These are phyloP conservation scores for Odontophorus gujanensis DNA, from an alignment of 2,113 vertebrate species.

Conservation along the genomic window DNA sequence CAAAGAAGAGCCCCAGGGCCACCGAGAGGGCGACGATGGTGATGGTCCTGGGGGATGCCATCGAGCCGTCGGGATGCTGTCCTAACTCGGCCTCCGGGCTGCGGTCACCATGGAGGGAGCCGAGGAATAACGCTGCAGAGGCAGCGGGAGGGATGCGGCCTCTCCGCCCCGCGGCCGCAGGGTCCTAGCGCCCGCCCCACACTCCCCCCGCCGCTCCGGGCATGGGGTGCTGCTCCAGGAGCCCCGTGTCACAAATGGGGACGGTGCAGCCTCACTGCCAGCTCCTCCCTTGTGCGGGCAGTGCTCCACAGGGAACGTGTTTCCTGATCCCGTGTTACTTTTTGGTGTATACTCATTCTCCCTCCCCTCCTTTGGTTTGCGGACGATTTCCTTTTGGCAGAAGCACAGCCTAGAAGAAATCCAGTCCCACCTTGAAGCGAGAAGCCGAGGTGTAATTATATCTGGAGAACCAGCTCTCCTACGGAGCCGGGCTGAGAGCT, in stretches of 20 bases:
- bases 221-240: not conserved
- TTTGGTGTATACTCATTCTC: not conserved
- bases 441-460: not conserved
- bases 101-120: constrained; percentile 68
- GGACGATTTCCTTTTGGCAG: not conserved
- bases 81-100: constrained; percentile 51
- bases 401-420: not conserved
- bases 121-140: constrained; percentile 60
- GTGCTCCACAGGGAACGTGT: not conserved
- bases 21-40: constrained; percentile 94
- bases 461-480: not conserved
- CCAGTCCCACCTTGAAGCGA: fast-evolving
- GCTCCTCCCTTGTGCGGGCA: not conserved
- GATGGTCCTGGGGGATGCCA: constrained; percentile 93
- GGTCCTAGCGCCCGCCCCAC: constrained; percentile 69
- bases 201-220: not conserved
- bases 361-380: not conserved
- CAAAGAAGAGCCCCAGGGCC: constrained; percentile 94
- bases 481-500: too few relatives aligned
- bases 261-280: not conserved
- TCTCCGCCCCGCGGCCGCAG: constrained; percentile 65
- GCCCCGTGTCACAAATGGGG: not conserved
- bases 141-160: constrained; percentile 57
- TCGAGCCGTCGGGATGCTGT: constrained; percentile 64
- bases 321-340: not conserved